Evolutionary conservation across 2,888 invertebrate species (phyloP), one percentile per base, ranked within the genome.

Genomic region (Barypeithes pellucidus): DNA sequence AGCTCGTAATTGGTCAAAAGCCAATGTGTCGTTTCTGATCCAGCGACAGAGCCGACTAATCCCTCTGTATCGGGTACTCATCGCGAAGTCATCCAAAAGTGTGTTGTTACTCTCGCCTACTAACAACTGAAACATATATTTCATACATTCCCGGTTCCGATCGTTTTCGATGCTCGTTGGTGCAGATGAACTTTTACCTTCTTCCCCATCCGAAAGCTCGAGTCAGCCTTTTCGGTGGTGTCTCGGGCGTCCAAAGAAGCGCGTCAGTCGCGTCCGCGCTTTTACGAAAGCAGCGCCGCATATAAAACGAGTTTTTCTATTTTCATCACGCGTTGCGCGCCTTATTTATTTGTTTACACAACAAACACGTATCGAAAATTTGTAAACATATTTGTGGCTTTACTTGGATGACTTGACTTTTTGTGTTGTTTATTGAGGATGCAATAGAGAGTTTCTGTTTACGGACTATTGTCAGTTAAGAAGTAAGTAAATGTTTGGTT

Each of bases 321-420:
- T 72, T 33, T 52, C 43, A 11, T 63, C 60, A 59, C 73, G 68
- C 59, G 68, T 33, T 22, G 16, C 67, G 41, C 2, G 20, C 12
- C 36, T 63, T 14, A 16, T 52, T 62, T 67, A n/a, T 72, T 72
- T 72, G 67, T 73, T 73, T 73, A 65, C 68, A 68, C 54, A 73
- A 63, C 59, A 73, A 73, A 68, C 33, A 62, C 61, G 62, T 54
- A 67, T 60, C 22, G 41, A 41, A 60, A 61, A 33, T 61, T 47
- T 61, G 50, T 61, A 36, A 45, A 60, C 45, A 18, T 24, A 45
- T 41, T 52, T 61, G 61, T 61, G 68, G 45, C 39, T 20, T 20
- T 61, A 16, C 14, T 52, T 61, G 62, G 54, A 62, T 69, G 16
- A 61, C 39, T 45, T 61, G 67, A 67, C 33, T 43, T 45, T 43